A percentile compares a stretch with the other conserved stretches of the same genome.
These are phyloP conservation scores for Beaufortia kweichowensis DNA, from an alignment of 2,113 vertebrate genomes.

Conservation along the genomic window DNA sequence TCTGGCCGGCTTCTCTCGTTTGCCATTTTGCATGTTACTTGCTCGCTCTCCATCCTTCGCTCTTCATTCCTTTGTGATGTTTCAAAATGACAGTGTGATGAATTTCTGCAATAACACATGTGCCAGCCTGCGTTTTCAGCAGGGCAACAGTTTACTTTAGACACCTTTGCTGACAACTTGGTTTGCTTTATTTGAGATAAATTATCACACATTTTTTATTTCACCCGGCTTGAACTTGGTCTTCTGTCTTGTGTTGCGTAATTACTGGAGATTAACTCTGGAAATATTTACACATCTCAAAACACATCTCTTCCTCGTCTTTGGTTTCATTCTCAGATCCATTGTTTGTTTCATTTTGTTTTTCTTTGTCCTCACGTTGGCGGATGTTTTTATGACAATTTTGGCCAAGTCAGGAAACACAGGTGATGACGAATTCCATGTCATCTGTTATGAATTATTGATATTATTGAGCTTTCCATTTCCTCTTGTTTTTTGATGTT, in stretches of 20 bases:
- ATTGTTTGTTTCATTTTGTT: neutral
- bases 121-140: slow-evolving; percentile 31
- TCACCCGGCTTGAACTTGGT: slow-evolving; percentile 21
- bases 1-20: neutral
- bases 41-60: slow-evolving; percentile 6
- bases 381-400: slow-evolving; percentile 49
- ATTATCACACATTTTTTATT: slow-evolving; percentile 29
- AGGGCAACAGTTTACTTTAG: slow-evolving; percentile 27
- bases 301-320: slow-evolving; percentile 34
- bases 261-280: slow-evolving; percentile 47
- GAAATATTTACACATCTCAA: slow-evolving; percentile 52
- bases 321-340: slow-evolving; percentile 7
- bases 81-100: slow-evolving; percentile 27
- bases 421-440: slow-evolving; percentile 61
- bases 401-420: slow-evolving; percentile 54
- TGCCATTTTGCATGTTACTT: slow-evolving; percentile 8
- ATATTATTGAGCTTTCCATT: slow-evolving; percentile 48
- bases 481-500: slow-evolving; percentile 53
- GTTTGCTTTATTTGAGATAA: slow-evolving; percentile 12
- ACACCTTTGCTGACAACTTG: neutral
- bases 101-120: slow-evolving; percentile 36
- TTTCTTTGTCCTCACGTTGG: slow-evolving; percentile 47
- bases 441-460: slow-evolving; percentile 76
- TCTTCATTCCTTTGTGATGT: neutral
- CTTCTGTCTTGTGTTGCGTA: slow-evolving; percentile 42